Percentiles rank a stretch among this genome's conserved stretches.
phyloP scores from a whole-genome alignment of 1,140 invertebrate genomes.

The Papilio aristodemus region DNA sequence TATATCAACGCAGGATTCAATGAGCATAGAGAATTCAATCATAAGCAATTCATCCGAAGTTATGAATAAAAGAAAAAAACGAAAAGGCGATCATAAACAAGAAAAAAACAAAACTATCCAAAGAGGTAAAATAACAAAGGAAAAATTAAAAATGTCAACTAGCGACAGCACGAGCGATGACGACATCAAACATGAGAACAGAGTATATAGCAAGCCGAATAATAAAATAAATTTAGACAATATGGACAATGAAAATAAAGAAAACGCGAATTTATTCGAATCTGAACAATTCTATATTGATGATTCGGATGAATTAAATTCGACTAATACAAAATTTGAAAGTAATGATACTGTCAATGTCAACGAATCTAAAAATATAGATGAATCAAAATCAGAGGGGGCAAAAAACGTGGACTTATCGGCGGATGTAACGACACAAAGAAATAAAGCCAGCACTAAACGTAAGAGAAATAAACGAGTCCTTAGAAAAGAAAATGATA shows the following conservation, averaged over 20 bases:
- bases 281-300: background rate
- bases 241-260: background rate
- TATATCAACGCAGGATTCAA: background rate
- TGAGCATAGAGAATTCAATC: slow-evolving; percentile 5
- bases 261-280: background rate
- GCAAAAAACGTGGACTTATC: background rate
- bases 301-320: background rate
- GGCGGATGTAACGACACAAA: background rate
- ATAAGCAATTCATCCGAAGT: background rate
- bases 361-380: background rate
- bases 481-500: slow-evolving; percentile 39
- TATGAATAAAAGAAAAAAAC: background rate
- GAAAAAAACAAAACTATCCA: background rate
- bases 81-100: slow-evolving; percentile 6
- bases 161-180: background rate
- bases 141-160: background rate
- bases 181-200: background rate
- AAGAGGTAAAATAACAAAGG: background rate
- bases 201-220: background rate
- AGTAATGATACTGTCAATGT: background rate
- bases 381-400: background rate
- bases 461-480: background rate
- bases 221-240: slow-evolving; percentile 25
- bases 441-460: background rate
- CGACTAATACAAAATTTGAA: too few species aligned